These are phyloP conservation scores for Leuciscus waleckii DNA, from an alignment of 2,797 vertebrate species.

Conservation along the genomic window DNA sequence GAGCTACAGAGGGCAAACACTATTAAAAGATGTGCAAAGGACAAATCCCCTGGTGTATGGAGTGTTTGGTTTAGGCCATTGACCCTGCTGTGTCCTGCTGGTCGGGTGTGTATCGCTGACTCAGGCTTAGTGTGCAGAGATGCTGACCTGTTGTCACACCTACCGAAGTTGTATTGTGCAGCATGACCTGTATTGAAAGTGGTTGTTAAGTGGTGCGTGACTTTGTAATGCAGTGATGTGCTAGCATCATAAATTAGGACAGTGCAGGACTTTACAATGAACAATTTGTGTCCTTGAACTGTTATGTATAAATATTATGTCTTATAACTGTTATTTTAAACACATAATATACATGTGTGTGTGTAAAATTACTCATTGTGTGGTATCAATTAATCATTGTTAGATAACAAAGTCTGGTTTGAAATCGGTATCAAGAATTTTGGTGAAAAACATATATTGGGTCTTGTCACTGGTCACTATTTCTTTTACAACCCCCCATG, in stretches of 20 bases:
- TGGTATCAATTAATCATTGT: too few relatives aligned
- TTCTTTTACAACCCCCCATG: too few relatives aligned
- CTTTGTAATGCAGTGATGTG: neutral
- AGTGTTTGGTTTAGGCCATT: conserved; percentile 36
- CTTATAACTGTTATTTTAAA: neutral
- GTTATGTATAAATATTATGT: neutral
- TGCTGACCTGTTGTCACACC: conserved; percentile 48
- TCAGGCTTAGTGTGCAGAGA: conserved; percentile 27
- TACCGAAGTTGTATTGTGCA: conserved; percentile 33
- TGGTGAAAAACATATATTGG: neutral
- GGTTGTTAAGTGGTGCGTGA: neutral
- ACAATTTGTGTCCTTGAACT: neutral
- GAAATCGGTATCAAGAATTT: neutral
- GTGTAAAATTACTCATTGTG: too few relatives aligned
- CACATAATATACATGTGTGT: neutral
- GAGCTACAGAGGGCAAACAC: conserved; percentile 5
- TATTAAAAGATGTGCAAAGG: conserved; percentile 34
- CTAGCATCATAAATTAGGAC: neutral
- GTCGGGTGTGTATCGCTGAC: conserved; percentile 41
- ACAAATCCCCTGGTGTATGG: conserved; percentile 54
- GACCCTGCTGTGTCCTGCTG: conserved; percentile 19
- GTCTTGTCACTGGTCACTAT: too few relatives aligned
- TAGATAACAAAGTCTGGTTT: neutral
- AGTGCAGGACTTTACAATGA: neutral
- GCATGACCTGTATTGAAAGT: conserved; percentile 28